Evolutionary conservation across 2,888 invertebrate species (phyloP).

Genomic region (Oscheius onirici): DNA sequence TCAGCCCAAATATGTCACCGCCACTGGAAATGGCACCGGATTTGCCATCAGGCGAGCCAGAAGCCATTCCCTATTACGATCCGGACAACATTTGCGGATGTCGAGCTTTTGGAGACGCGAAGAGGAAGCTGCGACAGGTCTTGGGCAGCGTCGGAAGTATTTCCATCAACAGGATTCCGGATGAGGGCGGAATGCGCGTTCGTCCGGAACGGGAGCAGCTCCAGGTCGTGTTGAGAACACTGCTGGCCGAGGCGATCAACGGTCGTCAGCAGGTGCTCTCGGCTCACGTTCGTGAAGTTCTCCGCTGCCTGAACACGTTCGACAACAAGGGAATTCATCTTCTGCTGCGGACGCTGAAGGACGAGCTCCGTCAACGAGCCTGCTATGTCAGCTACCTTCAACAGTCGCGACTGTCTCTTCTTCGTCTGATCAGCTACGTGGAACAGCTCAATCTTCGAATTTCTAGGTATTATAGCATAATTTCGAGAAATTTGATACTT

Average conservation of each 20-base stretch:
- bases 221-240: conserved; percentile 70
- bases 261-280: conserved; percentile 80
- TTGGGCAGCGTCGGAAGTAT: conserved; percentile 81
- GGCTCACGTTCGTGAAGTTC: conserved; percentile 76
- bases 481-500: background rate
- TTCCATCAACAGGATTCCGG: conserved; percentile 11
- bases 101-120: conserved; percentile 31
- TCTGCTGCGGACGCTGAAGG: conserved; percentile 80
- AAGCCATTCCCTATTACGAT: conserved; percentile 59
- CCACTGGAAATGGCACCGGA: conserved; percentile 27
- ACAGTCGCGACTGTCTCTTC: conserved; percentile 82
- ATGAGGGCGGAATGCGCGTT: conserved; percentile 3
- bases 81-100: conserved; percentile 52
- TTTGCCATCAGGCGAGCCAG: background rate
- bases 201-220: conserved; percentile 31
- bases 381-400: conserved; percentile 85
- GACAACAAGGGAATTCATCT: conserved; percentile 81
- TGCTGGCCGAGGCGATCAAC: conserved; percentile 48
- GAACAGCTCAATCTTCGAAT: conserved; percentile 24
- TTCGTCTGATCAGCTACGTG: conserved; percentile 70
- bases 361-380: conserved; percentile 82
- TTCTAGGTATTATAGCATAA: background rate
- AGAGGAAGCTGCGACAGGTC: conserved; percentile 86
- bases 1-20: conserved; percentile 22
- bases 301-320: conserved; percentile 82